A percentile compares a stretch with the other conserved stretches of the same genome.
phyloP scores from a whole-genome alignment of 1,140 invertebrate genomes.

The Lucilia sericata region DNA sequence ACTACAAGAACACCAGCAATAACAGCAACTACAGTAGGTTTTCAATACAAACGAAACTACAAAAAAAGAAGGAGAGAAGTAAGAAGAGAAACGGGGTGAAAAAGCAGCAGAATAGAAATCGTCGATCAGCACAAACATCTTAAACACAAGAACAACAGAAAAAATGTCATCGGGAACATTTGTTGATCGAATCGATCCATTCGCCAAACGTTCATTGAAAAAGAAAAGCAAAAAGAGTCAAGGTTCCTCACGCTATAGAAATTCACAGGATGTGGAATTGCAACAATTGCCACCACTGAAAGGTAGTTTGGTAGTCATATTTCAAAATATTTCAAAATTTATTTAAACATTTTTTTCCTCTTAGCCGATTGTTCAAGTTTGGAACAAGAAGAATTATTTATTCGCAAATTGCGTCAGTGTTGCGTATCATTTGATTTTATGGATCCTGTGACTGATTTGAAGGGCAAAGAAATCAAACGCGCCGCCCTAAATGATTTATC shows the following conservation, averaged over 20 bases:
- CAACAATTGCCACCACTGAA: slow-evolving; percentile 88
- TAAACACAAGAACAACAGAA: slow-evolving; percentile 47
- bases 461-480: slow-evolving; percentile 99
- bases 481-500: slow-evolving; percentile 97
- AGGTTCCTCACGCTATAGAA: slow-evolving; percentile 89
- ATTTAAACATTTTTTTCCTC: not conserved
- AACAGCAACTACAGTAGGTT: slow-evolving; percentile 23
- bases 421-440: slow-evolving; percentile 99
- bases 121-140: slow-evolving; percentile 27
- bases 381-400: slow-evolving; percentile 98
- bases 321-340: not conserved
- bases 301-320: slow-evolving; percentile 73
- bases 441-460: slow-evolving; percentile 97
- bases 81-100: not conserved
- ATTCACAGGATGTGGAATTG: slow-evolving; percentile 89
- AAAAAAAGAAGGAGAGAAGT: not conserved
- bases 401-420: slow-evolving; percentile 97
- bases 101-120: not conserved
- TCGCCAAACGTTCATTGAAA: slow-evolving; percentile 90
- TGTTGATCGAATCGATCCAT: slow-evolving; percentile 95
- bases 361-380: slow-evolving; percentile 74
- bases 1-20: not conserved
- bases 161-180: slow-evolving; percentile 87
- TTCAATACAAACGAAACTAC: not conserved
- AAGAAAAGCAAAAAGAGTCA: slow-evolving; percentile 94